phyloP scores from a whole-genome alignment of 2,888 invertebrate genomes.

The Philonicus albiceps region DNA sequence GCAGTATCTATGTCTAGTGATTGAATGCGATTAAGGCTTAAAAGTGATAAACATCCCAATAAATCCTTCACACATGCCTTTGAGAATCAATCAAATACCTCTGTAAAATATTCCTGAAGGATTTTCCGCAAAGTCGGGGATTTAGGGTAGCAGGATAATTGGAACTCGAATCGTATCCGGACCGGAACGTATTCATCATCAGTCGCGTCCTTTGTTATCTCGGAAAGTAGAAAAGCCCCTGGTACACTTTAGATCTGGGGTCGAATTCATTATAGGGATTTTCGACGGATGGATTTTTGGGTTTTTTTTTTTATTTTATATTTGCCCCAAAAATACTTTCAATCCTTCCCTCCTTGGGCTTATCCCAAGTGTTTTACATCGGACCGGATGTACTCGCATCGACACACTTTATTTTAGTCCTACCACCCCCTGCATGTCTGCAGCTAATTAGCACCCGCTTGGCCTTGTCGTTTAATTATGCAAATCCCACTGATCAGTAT shows the following conservation, averaged over 20 bases:
- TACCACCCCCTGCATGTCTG: not conserved
- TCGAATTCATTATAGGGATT: conserved; percentile 43
- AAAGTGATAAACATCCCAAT: conserved; percentile 44
- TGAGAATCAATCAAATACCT: conserved; percentile 37
- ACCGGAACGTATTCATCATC: conserved; percentile 24
- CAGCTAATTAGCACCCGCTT: not conserved
- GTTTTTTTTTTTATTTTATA: not conserved
- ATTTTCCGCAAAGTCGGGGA: conserved; percentile 1
- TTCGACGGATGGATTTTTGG: not conserved
- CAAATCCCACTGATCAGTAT: conserved; percentile 5
- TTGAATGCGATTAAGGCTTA: conserved; percentile 42
- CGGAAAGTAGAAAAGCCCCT: not conserved
- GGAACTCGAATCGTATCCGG: conserved; percentile 7
- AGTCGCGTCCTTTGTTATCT: conserved; percentile 18
- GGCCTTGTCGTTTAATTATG: not conserved
- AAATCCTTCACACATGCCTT: conserved; percentile 44
- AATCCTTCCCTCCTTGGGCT: not conserved
- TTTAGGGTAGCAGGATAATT: conserved; percentile 14
- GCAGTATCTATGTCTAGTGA: conserved; percentile 18
- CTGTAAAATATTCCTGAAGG: conserved; percentile 26
- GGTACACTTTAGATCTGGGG: conserved; percentile 28
- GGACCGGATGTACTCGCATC: not conserved
- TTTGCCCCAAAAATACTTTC: not conserved
- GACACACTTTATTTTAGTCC: not conserved
- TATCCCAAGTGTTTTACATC: not conserved